Percentiles rank a stretch among this genome's conserved stretches.
Evolutionary conservation across 2,797 vertebrate species (phyloP).

Genomic region (Macroramphosus scolopax): DNA sequence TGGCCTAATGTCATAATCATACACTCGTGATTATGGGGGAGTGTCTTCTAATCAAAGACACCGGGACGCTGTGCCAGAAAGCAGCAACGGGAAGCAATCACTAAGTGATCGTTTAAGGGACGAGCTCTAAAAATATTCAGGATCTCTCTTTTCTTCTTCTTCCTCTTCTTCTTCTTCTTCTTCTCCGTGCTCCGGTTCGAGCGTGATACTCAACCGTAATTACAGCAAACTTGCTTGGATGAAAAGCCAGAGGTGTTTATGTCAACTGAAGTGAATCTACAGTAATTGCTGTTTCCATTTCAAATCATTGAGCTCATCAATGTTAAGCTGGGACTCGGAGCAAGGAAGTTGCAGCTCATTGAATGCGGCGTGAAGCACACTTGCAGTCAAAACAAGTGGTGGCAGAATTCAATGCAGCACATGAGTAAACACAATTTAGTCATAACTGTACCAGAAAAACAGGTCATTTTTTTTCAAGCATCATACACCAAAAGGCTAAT

Average conservation of each 20-base stretch:
- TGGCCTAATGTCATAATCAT: conserved; percentile 81
- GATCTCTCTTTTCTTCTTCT: neutral
- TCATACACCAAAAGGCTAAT: conserved; percentile 31
- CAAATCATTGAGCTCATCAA: conserved; percentile 52
- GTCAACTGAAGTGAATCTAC: conserved; percentile 41
- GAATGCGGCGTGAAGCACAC: too few relatives aligned
- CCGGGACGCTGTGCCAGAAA: conserved; percentile 59
- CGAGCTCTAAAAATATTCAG: conserved; percentile 51
- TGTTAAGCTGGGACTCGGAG: conserved; percentile 34
- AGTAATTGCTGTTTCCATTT: conserved; percentile 63
- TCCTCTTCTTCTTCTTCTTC: conserved; percentile 7
- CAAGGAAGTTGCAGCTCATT: too few relatives aligned
- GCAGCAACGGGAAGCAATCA: conserved; percentile 65
- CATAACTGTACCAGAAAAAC: neutral
- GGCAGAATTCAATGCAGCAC: too few relatives aligned
- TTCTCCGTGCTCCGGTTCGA: conserved; percentile 31
- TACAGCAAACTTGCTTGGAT: conserved; percentile 31
- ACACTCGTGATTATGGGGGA: conserved; percentile 76
- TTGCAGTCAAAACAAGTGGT: too few relatives aligned
- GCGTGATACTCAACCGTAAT: conserved; percentile 42
- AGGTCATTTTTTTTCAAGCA: neutral
- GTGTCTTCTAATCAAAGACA: conserved; percentile 76
- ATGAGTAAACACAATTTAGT: conserved; percentile 19
- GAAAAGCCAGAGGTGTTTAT: conserved; percentile 30
- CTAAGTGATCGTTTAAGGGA: conserved; percentile 57